Evolutionary conservation across 2,113 vertebrate genomes (phyloP).

Genomic region (Percopsis transmontana): DNA sequence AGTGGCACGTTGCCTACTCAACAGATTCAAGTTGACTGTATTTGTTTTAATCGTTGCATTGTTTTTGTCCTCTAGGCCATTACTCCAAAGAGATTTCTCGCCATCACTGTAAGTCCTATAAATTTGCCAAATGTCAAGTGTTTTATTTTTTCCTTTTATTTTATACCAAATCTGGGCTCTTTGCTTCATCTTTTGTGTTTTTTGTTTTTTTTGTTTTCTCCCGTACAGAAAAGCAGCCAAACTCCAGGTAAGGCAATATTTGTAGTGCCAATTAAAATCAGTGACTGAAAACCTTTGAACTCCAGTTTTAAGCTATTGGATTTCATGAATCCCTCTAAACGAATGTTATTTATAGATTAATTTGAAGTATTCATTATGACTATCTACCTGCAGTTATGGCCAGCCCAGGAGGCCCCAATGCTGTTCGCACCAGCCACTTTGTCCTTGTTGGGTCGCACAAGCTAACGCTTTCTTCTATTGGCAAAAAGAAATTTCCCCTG

Average conservation of each 20-base stretch:
- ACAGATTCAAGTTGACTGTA: not conserved
- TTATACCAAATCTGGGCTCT: not conserved
- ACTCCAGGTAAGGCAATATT: conserved; percentile 83
- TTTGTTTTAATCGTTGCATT: conserved; percentile 6
- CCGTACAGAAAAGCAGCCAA: conserved; percentile 86
- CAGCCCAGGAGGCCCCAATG: conserved; percentile 88
- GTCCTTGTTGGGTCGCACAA: conserved; percentile 87
- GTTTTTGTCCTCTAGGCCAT: conserved; percentile 79
- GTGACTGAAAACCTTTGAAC: not conserved
- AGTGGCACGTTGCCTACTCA: not conserved
- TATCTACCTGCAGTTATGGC: conserved; percentile 79
- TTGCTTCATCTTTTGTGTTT: not conserved
- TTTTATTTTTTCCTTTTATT: not conserved
- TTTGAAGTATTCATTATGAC: not conserved
- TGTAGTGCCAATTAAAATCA: not conserved
- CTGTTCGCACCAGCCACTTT: conserved; percentile 91
- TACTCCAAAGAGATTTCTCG: conserved; percentile 93
- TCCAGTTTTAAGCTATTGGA: too few species aligned
- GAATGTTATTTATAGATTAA: not conserved
- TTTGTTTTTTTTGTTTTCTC: conserved; percentile 12
- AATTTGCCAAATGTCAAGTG: not conserved
- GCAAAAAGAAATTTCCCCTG: conserved; percentile 85
- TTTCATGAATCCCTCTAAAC: too few species aligned
- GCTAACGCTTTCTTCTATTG: conserved; percentile 84
- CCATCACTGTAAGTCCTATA: conserved; percentile 86